Conservation (phyloP, 92 coral and sea anemone species). For the Zoanthus solanderi region DNA sequence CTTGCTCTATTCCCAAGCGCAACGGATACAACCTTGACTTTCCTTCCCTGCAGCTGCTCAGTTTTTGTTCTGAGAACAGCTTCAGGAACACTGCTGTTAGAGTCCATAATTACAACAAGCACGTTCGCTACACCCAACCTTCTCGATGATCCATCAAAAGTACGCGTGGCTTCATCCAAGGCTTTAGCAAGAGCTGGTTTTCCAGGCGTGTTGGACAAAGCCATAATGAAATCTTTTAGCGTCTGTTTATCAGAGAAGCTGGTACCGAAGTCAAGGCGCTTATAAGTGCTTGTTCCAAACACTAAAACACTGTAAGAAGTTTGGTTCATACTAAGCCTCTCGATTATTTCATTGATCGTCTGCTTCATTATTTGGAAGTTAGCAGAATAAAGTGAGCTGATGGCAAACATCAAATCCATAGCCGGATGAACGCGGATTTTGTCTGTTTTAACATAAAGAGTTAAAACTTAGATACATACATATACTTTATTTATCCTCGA, state of each 20-base stretch:
- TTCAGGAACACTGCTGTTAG: conserved; percentile 35
- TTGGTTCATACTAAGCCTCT: conserved; percentile 69
- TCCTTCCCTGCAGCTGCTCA: conserved; percentile 29
- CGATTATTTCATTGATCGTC: conserved; percentile 71
- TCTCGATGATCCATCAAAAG: conserved; percentile 75
- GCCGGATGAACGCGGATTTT: conserved; percentile 53
- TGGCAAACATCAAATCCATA: conserved; percentile 85
- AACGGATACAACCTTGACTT: conserved; percentile 78
- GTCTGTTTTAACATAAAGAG: background rate
- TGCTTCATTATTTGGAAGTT: conserved; percentile 76
- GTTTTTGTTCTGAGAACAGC: conserved; percentile 25
- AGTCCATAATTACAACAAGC: conserved; percentile 49
- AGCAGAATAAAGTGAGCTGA: conserved; percentile 62
- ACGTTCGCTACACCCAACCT: conserved; percentile 82
- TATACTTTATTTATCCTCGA: too few species aligned
- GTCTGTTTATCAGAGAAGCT: conserved; percentile 49
- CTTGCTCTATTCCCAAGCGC: conserved; percentile 85
- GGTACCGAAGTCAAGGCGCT: conserved; percentile 52
- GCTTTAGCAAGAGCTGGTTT: conserved; percentile 78
- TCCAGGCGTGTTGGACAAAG: conserved; percentile 71
- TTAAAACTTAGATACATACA: background rate
- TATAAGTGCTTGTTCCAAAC: conserved; percentile 68
- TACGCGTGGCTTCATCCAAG: conserved; percentile 72
- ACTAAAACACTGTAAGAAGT: conserved; percentile 73
- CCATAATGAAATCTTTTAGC: conserved; percentile 65